Base-by-base conservation (phyloP, 2,888 invertebrate genomes). In the Temnothorax unifasciatus region DNA sequence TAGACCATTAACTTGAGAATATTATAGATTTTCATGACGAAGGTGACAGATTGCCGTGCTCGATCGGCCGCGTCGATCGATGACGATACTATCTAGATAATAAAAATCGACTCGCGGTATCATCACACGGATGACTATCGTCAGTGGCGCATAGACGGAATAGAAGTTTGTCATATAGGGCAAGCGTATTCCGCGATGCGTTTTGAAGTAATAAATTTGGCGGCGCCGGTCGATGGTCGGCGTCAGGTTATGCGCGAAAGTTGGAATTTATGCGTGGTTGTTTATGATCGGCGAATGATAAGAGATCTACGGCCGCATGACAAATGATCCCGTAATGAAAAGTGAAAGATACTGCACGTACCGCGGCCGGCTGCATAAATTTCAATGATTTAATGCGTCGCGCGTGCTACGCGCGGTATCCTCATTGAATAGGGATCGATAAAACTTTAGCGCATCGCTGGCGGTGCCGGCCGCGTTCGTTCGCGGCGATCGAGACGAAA, bases 281-380 rank as follows among this genome's bases (percentile, higher is more conserved):
- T 94, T 95, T 95, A 94, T 94, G 94, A 94, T 95, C 93, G 94
- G 91, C 92, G 91, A 94, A 93, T 94, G 95, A 95, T 94, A 95
- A 95, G 94, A 94, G 94, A 94, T 94, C 94, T 93, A 92, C 92
- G 93, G 93, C 91, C 93, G 92, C 93, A 94, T 94, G 95, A 95
- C 94, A 94, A 94, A 95, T 94, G 94, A 95, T 94, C 93, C 93
- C 93, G 93, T 94, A 95, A 94, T 95, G 95, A 95, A 95, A 95
- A 95, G 94, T 95, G 94, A 95, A 94, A 94, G 95, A 95, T 94
- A 95, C 94, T 93, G 93, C 92, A 92, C 93, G 91, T 88, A 90
- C 89, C 91, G 83, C 88, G 86, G 74, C 83, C 91, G 92, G 92
- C 91, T 93, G 94, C 94, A 95, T 95, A 95, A 95, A 95, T 95